phyloP scores from a whole-genome alignment of 2,888 invertebrate species.

The Parelbella ahira region DNA sequence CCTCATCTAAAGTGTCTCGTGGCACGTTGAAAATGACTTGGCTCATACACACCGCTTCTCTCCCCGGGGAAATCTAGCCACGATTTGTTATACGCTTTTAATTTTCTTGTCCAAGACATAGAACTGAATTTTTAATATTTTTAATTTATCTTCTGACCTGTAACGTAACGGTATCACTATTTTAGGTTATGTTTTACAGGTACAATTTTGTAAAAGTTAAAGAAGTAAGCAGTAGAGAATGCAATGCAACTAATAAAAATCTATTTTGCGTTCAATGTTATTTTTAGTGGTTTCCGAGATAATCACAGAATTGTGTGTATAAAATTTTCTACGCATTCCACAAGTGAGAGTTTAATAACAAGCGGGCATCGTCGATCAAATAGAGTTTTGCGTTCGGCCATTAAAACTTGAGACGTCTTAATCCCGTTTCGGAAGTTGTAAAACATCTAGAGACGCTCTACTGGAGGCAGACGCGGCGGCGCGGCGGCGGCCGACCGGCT shows the following conservation, averaged over 20 bases:
- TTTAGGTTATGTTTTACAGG: no score
- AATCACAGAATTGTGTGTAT: no score
- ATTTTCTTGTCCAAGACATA: constrained; percentile 10
- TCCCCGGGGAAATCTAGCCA: constrained; percentile 18
- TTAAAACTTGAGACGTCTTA: constrained; percentile 48
- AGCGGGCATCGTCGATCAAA: constrained; percentile 39
- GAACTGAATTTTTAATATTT: constrained; percentile 14
- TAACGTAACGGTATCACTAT: not conserved
- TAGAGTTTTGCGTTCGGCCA: constrained; percentile 49
- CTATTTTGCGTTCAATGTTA: no score
- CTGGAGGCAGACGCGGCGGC: no score
- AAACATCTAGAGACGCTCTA: constrained; percentile 31
- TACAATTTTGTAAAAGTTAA: no score
- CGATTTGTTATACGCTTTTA: constrained; percentile 26
- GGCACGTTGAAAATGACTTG: constrained; percentile 54
- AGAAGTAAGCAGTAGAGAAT: no score
- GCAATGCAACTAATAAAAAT: no score
- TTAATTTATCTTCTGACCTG: constrained; percentile 8
- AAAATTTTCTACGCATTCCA: no score
- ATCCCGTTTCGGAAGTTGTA: constrained; percentile 46
- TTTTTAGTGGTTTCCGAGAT: no score
- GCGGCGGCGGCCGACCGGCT: constrained; percentile 1
- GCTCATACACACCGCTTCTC: constrained; percentile 48
- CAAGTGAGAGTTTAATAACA: no score
- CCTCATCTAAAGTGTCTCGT: constrained; percentile 43